Conservation (phyloP, 2,797 vertebrate species). For the Pangasius djambal region DNA sequence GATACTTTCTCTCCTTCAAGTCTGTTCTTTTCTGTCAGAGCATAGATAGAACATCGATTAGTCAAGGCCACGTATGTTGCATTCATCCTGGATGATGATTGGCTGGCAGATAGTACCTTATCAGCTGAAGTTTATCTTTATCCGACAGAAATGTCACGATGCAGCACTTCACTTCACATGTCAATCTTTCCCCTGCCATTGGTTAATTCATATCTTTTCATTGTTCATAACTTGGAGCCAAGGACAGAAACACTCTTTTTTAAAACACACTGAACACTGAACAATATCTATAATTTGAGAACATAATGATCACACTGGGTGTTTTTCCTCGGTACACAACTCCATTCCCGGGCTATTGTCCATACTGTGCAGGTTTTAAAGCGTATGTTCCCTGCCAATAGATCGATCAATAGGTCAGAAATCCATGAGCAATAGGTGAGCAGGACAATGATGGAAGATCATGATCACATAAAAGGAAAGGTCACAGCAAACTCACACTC, state of each 20-base stretch:
- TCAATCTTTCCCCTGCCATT: not conserved
- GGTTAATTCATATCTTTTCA: not conserved
- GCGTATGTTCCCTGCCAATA: not conserved
- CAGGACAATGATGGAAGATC: conserved; percentile 1
- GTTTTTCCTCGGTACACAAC: not conserved
- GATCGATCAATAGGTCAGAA: conserved; percentile 21
- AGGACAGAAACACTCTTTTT: not conserved
- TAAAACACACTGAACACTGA: not conserved
- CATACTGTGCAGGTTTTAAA: not conserved
- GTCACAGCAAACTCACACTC: not conserved
- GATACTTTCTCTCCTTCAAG: not conserved
- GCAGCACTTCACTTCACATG: not conserved
- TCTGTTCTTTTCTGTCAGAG: not conserved
- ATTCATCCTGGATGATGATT: not conserved
- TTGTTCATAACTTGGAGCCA: not conserved
- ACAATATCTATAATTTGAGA: not conserved
- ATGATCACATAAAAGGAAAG: not conserved
- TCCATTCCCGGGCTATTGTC: not conserved
- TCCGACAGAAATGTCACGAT: not conserved
- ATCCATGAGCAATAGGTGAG: not conserved
- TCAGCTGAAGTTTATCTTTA: not conserved
- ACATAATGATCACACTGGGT: not conserved
- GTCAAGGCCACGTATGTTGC: not conserved
- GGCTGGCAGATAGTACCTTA: not conserved
- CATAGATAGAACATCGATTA: not conserved